Evolutionary conservation across 2,797 vertebrate species (phyloP).

Genomic region (Muscicapa comitata): DNA sequence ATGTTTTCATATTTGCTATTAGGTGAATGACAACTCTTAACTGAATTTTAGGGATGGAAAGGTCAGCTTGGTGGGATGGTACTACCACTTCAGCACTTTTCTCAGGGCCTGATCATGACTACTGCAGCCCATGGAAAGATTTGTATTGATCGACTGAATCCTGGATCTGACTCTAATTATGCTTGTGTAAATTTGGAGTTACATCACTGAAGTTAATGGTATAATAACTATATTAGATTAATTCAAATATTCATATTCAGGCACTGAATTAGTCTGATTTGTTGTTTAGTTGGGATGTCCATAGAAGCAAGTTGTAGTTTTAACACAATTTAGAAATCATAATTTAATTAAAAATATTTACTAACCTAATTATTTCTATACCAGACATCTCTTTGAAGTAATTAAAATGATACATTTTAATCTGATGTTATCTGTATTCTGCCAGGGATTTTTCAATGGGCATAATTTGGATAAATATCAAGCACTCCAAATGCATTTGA

Average conservation of each 20-base stretch:
- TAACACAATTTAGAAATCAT: constrained; percentile 54
- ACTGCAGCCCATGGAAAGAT: not conserved
- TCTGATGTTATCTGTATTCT: constrained; percentile 66
- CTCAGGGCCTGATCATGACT: not conserved
- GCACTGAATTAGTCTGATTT: not conserved
- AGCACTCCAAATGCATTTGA: constrained; percentile 66
- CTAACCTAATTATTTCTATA: constrained; percentile 60
- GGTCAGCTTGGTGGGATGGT: not conserved
- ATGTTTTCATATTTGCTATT: not conserved
- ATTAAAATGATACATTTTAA: constrained; percentile 65
- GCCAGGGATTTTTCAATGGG: constrained; percentile 63
- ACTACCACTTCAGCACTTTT: not conserved
- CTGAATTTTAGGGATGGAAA: not conserved
- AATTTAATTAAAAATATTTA: constrained; percentile 68
- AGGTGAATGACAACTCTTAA: not conserved
- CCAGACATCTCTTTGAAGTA: constrained; percentile 60
- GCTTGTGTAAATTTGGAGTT: constrained; percentile 49
- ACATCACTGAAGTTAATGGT: constrained; percentile 41
- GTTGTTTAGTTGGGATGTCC: not conserved
- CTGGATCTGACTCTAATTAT: constrained; percentile 16
- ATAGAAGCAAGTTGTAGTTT: constrained; percentile 34
- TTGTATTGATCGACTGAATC: constrained; percentile 42
- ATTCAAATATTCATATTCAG: constrained; percentile 37
- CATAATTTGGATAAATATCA: constrained; percentile 69
- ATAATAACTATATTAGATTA: constrained; percentile 43